Evolutionary conservation across 2,888 invertebrate genomes (phyloP), one percentile per base, ranked within the genome.

Genomic region (Chloroclysta siterata): DNA sequence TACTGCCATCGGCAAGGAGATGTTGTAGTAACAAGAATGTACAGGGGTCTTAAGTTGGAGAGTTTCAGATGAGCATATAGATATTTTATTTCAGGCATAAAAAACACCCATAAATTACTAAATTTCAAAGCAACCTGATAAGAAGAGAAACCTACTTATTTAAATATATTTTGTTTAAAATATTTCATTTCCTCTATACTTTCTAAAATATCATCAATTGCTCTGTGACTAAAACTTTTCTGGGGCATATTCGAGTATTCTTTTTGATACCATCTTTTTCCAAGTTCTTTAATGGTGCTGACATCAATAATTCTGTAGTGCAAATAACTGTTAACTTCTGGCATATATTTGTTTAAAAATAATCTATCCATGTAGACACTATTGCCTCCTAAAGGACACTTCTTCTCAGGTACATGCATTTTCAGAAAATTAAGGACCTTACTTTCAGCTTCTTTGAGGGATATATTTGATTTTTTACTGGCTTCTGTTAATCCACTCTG

Each of bases 301-400:
- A 99, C 98, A 93, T 99, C 99, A 68, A 99, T 95, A 50, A 98
- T 96, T 75, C 99, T 94, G 85, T 99, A 98, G 83, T 99, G 98
- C 70, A 99, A 89, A 82, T 98, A 97, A 0, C 94, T 81, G 79
- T 96, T 83, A 6, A 99, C 87, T 48, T 73, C 90, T 0, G 98
- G 98, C 97, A 99, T 97, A 80, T 96, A 95, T 87, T 96, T 96
- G 11, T 85, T 80, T 28, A 99, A 80, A 86, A 99, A 99, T 56
- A 96, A 72, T 68, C 97, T 94, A 83, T 99, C 99, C 94, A 96
- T 95, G 75, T 97, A 97, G 4, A 99, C 94, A 57, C 97, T 95
- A 89, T 97, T 99, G 0, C 99, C 99, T 10, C 96, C 98, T 53
- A 99, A 79, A 0, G 97, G 97, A 77, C 96, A 96, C 66, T 89